Base-by-base conservation (phyloP, 2,797 vertebrate species). In the Macrochelys suwanniensis region DNA sequence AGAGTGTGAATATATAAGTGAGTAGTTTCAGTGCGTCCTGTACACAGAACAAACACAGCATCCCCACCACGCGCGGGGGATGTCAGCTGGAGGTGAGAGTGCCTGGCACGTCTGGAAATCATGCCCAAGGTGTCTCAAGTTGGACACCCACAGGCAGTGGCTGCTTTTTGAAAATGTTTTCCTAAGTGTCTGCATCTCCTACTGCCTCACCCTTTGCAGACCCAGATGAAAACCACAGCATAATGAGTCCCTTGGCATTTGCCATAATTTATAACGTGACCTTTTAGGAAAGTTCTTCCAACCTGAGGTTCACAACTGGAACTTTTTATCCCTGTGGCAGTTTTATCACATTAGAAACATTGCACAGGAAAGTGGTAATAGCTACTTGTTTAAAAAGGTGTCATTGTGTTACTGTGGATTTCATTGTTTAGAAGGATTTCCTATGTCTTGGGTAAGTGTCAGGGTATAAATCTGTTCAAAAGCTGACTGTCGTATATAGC, bases 31-130 rank as follows among this genome's bases (percentile, higher is more conserved):
- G 25, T 91, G 90, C 31, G 3, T n/a, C 33, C 88, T 95, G 92
- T 95, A 37, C 94, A 86, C 90, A 95, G 92, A 92, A 94, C 92
- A 92, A 80, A 94, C 88, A 88, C 81, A 87, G 37, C 94, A 96
- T 74, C 93, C 92, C 87, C 90, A 93, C 82, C 11, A 0, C 42
- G 68, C 33, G 17, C 82, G 85, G 37, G 37, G 37, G 88, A 47
- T 92, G 78, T 87, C 42, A 85, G 42, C 78, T 50, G 51, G 84
- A 87, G 80, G 87, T 80, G 89, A 56, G 82, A 80, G 57, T 68
- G 82, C 94, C 89, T 88, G 89, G 82, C 78, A 8, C 6, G 84
- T 92, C 42, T 0, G 31, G 94, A 95, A 82, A 89, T 89, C 74
- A 59, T 71, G 23, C 71, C 45, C 83, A 21, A 65, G 0, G 0